These are phyloP conservation scores for Troides helena DNA, from an alignment of 2,888 invertebrate species.

Conservation along the genomic window DNA sequence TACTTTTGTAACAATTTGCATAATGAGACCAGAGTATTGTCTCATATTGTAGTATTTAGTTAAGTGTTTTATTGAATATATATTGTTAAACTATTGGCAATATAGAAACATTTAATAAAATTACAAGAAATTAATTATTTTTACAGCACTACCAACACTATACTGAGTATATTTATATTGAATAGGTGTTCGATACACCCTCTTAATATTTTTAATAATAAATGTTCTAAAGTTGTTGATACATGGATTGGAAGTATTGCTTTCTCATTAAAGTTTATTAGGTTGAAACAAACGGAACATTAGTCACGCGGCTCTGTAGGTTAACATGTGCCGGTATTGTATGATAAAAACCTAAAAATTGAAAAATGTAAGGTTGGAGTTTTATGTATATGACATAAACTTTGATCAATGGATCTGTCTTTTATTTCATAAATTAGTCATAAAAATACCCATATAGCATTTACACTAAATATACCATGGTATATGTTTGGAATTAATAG, in stretches of 20 bases:
- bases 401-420: slow-evolving; percentile 57
- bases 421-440: slow-evolving; percentile 45
- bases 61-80: slow-evolving; percentile 50
- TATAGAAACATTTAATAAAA: slow-evolving; percentile 41
- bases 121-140: slow-evolving; percentile 48
- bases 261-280: slow-evolving; percentile 60
- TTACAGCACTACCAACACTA: slow-evolving; percentile 52
- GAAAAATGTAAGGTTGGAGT: slow-evolving; percentile 69
- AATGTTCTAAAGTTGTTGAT: slow-evolving; percentile 67
- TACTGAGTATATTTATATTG: slow-evolving; percentile 46
- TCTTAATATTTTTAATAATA: slow-evolving; percentile 60
- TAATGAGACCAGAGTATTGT: slow-evolving; percentile 50
- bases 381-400: slow-evolving; percentile 65
- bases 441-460: neutral
- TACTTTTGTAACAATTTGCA: slow-evolving; percentile 43
- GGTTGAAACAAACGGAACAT: slow-evolving; percentile 55
- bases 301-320: slow-evolving; percentile 71
- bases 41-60: slow-evolving; percentile 47
- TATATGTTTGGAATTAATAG: neutral
- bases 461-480: neutral
- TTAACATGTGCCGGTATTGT: slow-evolving; percentile 66
- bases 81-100: slow-evolving; percentile 53
- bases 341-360: slow-evolving; percentile 73
- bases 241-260: slow-evolving; percentile 56
- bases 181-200: slow-evolving; percentile 49